A percentile compares a stretch with the other conserved stretches of the same genome.
Conservation (phyloP, 2,113 vertebrate genomes). For the Dasyprocta punctata region DNA sequence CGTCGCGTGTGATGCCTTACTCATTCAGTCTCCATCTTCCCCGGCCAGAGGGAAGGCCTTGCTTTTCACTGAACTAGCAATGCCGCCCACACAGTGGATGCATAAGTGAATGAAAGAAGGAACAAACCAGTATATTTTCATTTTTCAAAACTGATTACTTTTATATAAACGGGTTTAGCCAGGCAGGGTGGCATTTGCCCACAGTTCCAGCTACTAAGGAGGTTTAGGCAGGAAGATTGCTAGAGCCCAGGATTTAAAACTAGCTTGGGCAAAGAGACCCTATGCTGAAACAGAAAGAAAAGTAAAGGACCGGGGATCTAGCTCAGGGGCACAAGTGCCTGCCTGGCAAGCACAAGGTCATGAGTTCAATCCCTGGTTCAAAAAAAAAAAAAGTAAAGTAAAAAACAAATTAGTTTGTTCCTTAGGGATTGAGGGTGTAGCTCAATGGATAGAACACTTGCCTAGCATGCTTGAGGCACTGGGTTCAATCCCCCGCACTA, state of each 20-base stretch:
- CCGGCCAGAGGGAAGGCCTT: neutral
- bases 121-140: neutral
- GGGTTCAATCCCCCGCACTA: neutral
- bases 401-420: neutral
- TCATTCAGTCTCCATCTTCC: neutral
- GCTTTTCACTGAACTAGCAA: neutral
- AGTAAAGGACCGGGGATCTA: too few relatives aligned
- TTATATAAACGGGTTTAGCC: neutral
- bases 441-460: neutral
- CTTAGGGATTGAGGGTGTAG: neutral
- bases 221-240: neutral
- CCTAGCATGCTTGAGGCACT: neutral
- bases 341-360: too few relatives aligned
- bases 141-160: neutral
- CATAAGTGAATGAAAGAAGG: neutral
- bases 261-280: neutral
- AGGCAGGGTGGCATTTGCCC: neutral
- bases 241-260: neutral
- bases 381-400: too few relatives aligned
- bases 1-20: fast-evolving
- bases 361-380: too few relatives aligned
- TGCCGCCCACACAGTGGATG: neutral
- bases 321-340: too few relatives aligned
- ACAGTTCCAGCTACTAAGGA: neutral
- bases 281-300: neutral